Base-by-base conservation (phyloP, 2,113 vertebrate genomes). In the Stomatorhinus ivindoensis region DNA sequence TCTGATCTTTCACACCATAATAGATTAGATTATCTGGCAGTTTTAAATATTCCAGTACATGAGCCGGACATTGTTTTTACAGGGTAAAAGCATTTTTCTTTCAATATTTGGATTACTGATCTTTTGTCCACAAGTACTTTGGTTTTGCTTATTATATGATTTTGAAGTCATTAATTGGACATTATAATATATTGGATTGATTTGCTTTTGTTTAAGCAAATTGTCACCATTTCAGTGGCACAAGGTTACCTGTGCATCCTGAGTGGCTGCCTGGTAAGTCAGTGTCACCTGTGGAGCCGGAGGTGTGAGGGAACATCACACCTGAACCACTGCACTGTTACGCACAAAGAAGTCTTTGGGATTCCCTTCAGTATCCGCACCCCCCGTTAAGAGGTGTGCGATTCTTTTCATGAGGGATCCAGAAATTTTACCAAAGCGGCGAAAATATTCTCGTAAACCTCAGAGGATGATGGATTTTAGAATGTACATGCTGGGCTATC, bases 401-500 rank as follows among this genome's bases (percentile, higher is more conserved):
- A 0, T 27, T 27, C 8, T 61, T 61, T 9, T 27, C 58, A 10
- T 9, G 58, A 27, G n/a, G n/a, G 24, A 27, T 2, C 27, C 9
- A 61, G 58, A n/a, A 9, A 58, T 58, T 58, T n/a, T 58, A 58
- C 55, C 24, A n/a, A 3, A n/a, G 21, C 6, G 5, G 21, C 19
- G 21, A 58, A 24, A 58, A 58, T 24, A 58, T 58, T 58, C 55
- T n/a, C 24, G 6, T 86, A 11, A 83, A 87, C 89, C 93, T 93
- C 91, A 92, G 91, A 91, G 91, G 88, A 55, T 91, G 91, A 94
- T 94, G 93, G 93, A 93, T 94, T 93, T 61, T 61, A 61, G 21
- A 24, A 58, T 9, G 51, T 61, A 92, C 53, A 17, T 15, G 90
- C 73, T 76, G 90, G 87, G 92, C 91, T 91, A 11, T 65, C 55